Evolutionary conservation across 2,797 vertebrate species (phyloP), one percentile per base, ranked within the genome.

Genomic region (Spinus olivaceus): DNA sequence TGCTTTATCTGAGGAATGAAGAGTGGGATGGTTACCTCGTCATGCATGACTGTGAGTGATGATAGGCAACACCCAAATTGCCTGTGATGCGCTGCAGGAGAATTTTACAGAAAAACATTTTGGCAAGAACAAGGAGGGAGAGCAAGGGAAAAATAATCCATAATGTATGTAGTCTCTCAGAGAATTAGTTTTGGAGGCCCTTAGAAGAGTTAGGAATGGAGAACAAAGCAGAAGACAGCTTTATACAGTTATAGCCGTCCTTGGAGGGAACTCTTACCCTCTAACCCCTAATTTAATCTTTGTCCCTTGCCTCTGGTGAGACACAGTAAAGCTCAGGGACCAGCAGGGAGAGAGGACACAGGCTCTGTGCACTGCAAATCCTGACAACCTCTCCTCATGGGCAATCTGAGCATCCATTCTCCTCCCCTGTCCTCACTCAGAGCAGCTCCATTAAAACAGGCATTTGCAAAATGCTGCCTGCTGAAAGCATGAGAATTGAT

Each of bases 401-500:
- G 24, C 59, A 84, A 15, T 15, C 39, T 69, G 33, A 72, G 27
- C 44, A 81, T 69, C 47, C 37, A 9, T 67, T 65, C 33, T 76
- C 37, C n/a, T 74, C 32, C 39, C 25, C 47, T 22, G 14, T 92
- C 44, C 39, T n/a, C 42, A 47, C 24, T 47, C 47, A 76, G 51
- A 78, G 63, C n/a, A 50, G 32, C 54, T 90, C 66, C 70, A 32
- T 84, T 84, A 69, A 79, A 86, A 65, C 12, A 39, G 22, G 27
- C 28, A 16, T 84, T 83, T 93, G 59, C 35, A 59, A 92, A 96
- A 71, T 2, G 6, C 44, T 76, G 47, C 53, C 63, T 92, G 81
- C 59, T 81, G 90, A 86, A 93, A 93, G 69, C 32, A 37, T 5
- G 8, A 49, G 73, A 86, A 81, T 79, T 86, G 81, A 73, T 86